Evolutionary conservation across 2,113 vertebrate species (phyloP).

Genomic region (Misgurnus anguillicaudatus): DNA sequence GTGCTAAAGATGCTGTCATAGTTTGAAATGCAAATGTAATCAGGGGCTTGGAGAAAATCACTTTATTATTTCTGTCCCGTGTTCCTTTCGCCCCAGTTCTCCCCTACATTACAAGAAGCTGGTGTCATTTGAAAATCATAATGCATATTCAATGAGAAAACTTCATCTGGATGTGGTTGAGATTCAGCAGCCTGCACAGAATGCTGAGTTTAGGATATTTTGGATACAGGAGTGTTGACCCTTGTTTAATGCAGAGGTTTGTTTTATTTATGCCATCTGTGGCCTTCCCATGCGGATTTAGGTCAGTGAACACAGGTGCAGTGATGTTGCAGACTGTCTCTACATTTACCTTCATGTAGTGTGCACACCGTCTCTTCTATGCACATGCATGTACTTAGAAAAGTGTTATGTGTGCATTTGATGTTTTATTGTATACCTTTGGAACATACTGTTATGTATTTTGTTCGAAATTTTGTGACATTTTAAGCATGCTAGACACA

Average conservation of each 20-base stretch:
- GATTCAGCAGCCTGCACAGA: not conserved
- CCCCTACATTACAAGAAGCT: not conserved
- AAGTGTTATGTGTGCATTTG: not conserved
- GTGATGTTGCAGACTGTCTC: not conserved
- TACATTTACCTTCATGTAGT: not conserved
- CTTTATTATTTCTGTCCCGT: no score
- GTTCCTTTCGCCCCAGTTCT: no score
- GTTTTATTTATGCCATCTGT: constrained; percentile 39
- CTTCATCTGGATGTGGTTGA: not conserved
- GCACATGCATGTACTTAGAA: not conserved
- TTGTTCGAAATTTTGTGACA: not conserved
- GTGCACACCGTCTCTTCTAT: not conserved
- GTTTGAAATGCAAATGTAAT: no score
- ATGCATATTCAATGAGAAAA: not conserved
- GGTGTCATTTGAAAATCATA: constrained; percentile 6
- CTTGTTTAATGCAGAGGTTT: constrained; percentile 16
- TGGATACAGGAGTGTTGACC: not conserved
- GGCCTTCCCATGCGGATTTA: constrained; percentile 42
- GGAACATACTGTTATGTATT: not conserved
- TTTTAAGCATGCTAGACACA: not conserved
- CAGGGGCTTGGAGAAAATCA: no score
- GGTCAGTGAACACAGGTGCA: constrained; percentile 48
- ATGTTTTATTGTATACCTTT: not conserved
- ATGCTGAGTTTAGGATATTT: constrained; percentile 1
- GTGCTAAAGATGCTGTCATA: no score